phyloP scores from a whole-genome alignment of 2,888 invertebrate genomes.

The Ganaspis brasiliensis region DNA sequence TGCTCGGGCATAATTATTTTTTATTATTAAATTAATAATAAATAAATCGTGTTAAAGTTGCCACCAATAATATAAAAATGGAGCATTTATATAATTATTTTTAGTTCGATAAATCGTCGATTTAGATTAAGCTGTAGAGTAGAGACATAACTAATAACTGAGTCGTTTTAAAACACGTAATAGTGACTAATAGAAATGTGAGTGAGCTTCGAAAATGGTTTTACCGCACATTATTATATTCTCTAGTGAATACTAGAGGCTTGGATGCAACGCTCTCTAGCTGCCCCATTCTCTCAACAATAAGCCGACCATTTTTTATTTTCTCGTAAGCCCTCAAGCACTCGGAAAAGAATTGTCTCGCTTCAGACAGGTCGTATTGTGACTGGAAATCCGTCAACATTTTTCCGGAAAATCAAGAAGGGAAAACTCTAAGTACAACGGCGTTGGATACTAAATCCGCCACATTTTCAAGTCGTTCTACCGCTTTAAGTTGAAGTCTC shows the following conservation, averaged over 20 bases:
- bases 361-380: not conserved
- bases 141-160: not conserved
- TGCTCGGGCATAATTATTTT: no score
- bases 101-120: no score
- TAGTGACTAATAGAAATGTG: not conserved
- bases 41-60: no score
- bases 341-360: constrained; percentile 21
- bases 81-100: no score
- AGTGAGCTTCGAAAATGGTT: not conserved
- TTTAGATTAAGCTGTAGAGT: no score
- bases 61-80: no score
- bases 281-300: constrained; percentile 53
- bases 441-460: constrained; percentile 9
- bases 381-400: not conserved
- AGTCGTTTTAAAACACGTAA: not conserved
- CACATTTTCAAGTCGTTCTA: constrained; percentile 26
- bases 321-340: constrained; percentile 2
- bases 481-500: constrained; percentile 5
- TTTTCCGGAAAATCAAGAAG: constrained; percentile 23
- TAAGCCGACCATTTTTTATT: constrained; percentile 60
- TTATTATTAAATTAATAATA: no score
- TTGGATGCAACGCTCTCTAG: constrained; percentile 24
- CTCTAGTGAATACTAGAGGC: not conserved
- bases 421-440: constrained; percentile 3
- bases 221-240: constrained; percentile 10